These are phyloP conservation scores for Sthenelais limicola DNA, from an alignment of 2,888 invertebrate genomes.

Conservation along the genomic window DNA sequence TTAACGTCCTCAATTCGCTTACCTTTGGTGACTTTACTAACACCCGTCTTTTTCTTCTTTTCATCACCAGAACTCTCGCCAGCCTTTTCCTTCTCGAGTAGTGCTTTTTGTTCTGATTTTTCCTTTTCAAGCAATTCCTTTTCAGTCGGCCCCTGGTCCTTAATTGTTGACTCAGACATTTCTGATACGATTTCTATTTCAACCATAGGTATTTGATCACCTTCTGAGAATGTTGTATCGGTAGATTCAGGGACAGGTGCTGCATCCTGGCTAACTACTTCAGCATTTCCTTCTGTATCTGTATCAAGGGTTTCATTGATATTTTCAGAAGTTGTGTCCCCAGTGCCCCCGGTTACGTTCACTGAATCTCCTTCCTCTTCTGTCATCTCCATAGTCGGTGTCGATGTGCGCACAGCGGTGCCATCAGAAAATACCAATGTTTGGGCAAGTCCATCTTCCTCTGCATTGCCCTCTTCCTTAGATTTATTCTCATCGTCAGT, in stretches of 20 bases:
- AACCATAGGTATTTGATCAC: background rate
- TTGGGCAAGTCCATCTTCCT: conserved; percentile 15
- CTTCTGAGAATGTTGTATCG: conserved; percentile 26
- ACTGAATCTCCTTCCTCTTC: too few species aligned
- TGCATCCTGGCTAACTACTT: background rate
- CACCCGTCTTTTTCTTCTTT: conserved; percentile 47
- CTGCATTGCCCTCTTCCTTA: too few species aligned
- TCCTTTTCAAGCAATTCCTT: conserved; percentile 49
- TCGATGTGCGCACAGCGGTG: conserved; percentile 2
- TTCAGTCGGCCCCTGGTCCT: conserved; percentile 10
- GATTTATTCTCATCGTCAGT: too few species aligned
- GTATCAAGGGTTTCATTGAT: too few species aligned
- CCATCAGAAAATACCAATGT: conserved; percentile 19
- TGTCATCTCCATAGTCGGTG: background rate
- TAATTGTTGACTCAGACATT: conserved; percentile 32
- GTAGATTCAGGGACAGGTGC: conserved; percentile 4
- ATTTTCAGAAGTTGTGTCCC: too few species aligned
- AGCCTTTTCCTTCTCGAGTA: conserved; percentile 49
- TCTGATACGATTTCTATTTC: conserved; percentile 35
- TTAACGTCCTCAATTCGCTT: conserved; percentile 45
- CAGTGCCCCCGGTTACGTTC: too few species aligned
- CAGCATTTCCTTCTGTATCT: conserved; percentile 1
- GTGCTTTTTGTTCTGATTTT: conserved; percentile 41
- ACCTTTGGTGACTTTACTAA: conserved; percentile 46
- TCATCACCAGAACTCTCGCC: conserved; percentile 37